Base-by-base conservation (phyloP, 2,797 vertebrate genomes). In the Telmatherina bonti region DNA sequence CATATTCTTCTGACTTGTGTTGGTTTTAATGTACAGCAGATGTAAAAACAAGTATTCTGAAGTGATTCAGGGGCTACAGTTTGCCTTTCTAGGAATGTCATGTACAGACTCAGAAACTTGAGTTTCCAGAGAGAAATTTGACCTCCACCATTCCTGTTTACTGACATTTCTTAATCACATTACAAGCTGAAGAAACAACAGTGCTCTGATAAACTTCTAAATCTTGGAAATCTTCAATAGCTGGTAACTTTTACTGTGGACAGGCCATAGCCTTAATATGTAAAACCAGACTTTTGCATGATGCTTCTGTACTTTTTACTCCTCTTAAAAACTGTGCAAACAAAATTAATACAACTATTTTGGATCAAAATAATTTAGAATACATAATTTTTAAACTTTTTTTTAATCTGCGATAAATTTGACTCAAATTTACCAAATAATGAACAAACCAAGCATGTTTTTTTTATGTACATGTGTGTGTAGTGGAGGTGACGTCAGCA, bases 141-240 rank as follows among this genome's bases (percentile, higher is more conserved):
- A 60, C 45, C 52, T 58, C 29, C 24, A 26, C n/a, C 8, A 9
- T 54, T 54, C 27, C 27, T 54, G 45, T 43, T 51, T 70, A 51
- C 47, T 5, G 24, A 38, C 33, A 18, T 51, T 59, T 68, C 56
- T 51, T 49, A 60, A 59, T 68, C 45, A 15, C 24, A 61, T 70
- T 43, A 70, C 58, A 31, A 10, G 31, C 49, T 24, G 30, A 58
- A n/a, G 38, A 55, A 53, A 41, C 26, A 69, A 35, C 35, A 30
- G 38, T 61, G 13, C 31, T 69, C 29, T 56, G 57, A 29, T 52
- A 16, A 59, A 47, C 20, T n/a, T 31, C 29, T 56, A 4, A 20
- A 33, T 33, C 12, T 36, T 29, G 49, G 2, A 45, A 1, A 47
- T 47, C 13, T 36, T 16, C 0, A 27, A 9, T 58, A 22, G 15